Conservation (phyloP, 2,113 vertebrate genomes). For the Delphinus delphis region DNA sequence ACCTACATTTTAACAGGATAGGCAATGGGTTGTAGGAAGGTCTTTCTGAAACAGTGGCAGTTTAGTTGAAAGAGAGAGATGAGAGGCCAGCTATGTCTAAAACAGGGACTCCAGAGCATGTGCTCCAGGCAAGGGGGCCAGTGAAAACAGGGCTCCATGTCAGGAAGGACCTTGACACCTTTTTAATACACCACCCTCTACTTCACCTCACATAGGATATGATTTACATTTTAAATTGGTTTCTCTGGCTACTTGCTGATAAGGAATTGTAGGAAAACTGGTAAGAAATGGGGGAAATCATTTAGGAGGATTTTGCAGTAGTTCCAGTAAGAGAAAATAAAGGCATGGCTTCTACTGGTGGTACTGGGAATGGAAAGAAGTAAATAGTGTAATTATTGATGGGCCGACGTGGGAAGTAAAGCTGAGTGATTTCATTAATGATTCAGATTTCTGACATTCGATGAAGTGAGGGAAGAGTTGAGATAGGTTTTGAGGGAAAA, state of each 20-base stretch:
- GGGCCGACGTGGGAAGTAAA: background rate
- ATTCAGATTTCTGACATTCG: background rate
- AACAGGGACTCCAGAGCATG: rapidly evolving
- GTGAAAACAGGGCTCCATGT: background rate
- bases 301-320: background rate
- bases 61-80: background rate
- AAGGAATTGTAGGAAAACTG: background rate
- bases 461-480: background rate
- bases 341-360: background rate
- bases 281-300: background rate
- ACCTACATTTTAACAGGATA: background rate
- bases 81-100: background rate
- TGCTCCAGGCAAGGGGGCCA: too few species aligned
- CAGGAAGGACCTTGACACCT: background rate
- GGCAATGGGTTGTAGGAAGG: background rate
- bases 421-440: background rate
- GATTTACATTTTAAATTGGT: background rate
- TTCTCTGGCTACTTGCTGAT: background rate
- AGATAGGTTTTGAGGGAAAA: background rate
- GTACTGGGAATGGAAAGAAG: background rate
- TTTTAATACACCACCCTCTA: background rate
- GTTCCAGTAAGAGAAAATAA: background rate
- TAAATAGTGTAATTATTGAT: background rate
- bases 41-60: background rate
- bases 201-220: background rate